These are phyloP conservation scores for Xenopus borealis DNA, from an alignment of 2,113 vertebrate genomes.

Conservation along the genomic window DNA sequence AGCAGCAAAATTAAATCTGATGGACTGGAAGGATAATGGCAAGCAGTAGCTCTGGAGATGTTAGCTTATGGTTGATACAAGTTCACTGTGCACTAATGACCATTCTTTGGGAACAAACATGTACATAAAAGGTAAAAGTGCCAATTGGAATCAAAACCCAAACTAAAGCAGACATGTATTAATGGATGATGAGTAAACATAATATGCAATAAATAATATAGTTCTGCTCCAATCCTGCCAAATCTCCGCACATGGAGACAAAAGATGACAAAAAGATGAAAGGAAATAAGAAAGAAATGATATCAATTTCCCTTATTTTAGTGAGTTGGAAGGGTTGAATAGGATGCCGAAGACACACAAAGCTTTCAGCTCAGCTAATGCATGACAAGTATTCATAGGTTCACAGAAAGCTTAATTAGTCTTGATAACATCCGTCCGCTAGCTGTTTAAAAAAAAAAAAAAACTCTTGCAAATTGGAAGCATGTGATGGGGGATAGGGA, in stretches of 20 bases:
- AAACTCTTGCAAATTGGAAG: slow-evolving; percentile 43
- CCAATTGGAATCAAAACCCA: slow-evolving; percentile 48
- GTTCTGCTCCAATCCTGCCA: slow-evolving; percentile 3
- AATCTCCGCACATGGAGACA: slow-evolving; percentile 28
- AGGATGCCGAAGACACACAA: slow-evolving; percentile 60
- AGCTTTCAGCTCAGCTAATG: slow-evolving; percentile 65
- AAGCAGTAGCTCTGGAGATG: slow-evolving; percentile 56
- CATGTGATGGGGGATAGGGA: slow-evolving; percentile 23
- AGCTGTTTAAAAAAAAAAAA: slow-evolving; percentile 55
- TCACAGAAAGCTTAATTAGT: slow-evolving; percentile 66
- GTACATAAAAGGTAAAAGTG: slow-evolving; percentile 61
- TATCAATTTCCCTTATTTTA: slow-evolving; percentile 39
- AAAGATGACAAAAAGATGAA: slow-evolving; percentile 44
- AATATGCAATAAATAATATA: slow-evolving; percentile 46
- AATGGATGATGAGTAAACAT: slow-evolving; percentile 39
- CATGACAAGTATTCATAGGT: slow-evolving; percentile 66
- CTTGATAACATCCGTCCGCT: slow-evolving; percentile 66
- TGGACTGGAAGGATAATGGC: slow-evolving; percentile 57
- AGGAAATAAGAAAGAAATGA: slow-evolving; percentile 48
- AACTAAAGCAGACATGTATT: slow-evolving; percentile 27
- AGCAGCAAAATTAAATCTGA: slow-evolving; percentile 63
- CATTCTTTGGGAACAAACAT: slow-evolving; percentile 61
- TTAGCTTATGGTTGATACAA: slow-evolving; percentile 59
- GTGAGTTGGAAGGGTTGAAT: slow-evolving; percentile 26
- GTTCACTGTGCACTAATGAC: slow-evolving; percentile 61